Percentiles rank a stretch among this genome's conserved stretches.
Conservation (phyloP, 1,140 invertebrate genomes). For the Leptopilina clavipes region DNA sequence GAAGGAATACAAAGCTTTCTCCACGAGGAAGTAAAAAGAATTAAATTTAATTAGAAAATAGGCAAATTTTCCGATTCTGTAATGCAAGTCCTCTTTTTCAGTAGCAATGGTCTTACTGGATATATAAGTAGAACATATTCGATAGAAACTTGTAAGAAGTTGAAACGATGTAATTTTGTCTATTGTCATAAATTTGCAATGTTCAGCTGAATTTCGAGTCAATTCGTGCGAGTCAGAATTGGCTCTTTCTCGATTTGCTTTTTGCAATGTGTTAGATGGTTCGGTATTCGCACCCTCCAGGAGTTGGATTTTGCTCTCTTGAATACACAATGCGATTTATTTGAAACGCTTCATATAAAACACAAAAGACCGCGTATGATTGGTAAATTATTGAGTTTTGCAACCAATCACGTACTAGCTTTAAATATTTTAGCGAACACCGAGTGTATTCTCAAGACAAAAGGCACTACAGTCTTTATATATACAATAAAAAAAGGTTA, state of each 20-base stretch:
- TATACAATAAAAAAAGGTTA: background rate
- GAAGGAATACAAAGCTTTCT: no score
- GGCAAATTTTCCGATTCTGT: no score
- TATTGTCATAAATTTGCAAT: conserved; percentile 68
- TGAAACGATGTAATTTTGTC: conserved; percentile 2
- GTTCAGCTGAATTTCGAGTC: conserved; percentile 67
- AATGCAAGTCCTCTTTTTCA: no score
- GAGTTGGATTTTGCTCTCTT: conserved; percentile 68
- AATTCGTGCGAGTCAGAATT: conserved; percentile 67
- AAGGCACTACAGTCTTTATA: background rate
- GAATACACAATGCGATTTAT: conserved; percentile 75
- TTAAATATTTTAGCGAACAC: conserved; percentile 72
- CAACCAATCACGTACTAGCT: conserved; percentile 72
- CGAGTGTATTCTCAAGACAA: conserved; percentile 48
- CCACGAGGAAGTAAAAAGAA: no score
- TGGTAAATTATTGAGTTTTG: conserved; percentile 74
- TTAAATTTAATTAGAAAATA: no score
- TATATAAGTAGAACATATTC: no score
- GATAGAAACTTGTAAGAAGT: background rate
- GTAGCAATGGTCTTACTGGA: no score
- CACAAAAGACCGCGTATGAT: conserved; percentile 73
- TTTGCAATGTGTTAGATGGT: conserved; percentile 54
- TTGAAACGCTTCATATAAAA: conserved; percentile 66
- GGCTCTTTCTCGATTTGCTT: conserved; percentile 56
- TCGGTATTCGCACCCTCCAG: conserved; percentile 53